These are phyloP conservation scores for Protosalanx chinensis DNA, from an alignment of 2,797 vertebrate species.

Conservation along the genomic window DNA sequence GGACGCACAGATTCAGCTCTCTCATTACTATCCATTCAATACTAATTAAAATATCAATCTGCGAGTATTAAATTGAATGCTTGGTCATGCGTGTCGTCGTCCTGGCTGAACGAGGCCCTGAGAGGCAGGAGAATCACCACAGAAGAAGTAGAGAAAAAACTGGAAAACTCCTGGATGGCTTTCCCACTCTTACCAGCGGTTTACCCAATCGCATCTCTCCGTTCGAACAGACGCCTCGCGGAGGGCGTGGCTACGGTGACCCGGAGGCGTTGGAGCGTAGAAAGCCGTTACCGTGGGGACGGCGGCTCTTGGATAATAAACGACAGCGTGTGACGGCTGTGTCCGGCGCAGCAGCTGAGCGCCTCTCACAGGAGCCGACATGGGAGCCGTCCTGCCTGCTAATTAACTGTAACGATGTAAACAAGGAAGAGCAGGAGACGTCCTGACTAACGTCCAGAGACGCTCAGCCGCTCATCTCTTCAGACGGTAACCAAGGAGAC, in stretches of 20 bases:
- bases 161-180: constrained; percentile 1
- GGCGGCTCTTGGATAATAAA: constrained; percentile 46
- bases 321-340: constrained; percentile 42
- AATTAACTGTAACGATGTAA: constrained; percentile 77
- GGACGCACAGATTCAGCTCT: constrained; percentile 45
- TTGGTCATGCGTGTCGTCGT: constrained; percentile 54
- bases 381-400: constrained; percentile 59
- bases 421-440: constrained; percentile 70
- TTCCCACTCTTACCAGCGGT: constrained; percentile 12
- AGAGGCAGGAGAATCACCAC: constrained; percentile 29
- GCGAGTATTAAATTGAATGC: constrained; percentile 66
- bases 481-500: constrained; percentile 54
- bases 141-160: constrained; percentile 11
- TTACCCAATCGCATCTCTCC: constrained; percentile 31
- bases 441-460: constrained; percentile 52
- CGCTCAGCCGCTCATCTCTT: constrained; percentile 66
- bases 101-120: constrained; percentile 38
- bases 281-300: constrained; percentile 30
- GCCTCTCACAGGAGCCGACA: constrained; percentile 37
- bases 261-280: constrained; percentile 29
- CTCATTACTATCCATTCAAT: constrained; percentile 63
- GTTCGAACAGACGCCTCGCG: constrained; percentile 24
- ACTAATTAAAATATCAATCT: constrained; percentile 74
- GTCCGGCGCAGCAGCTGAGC: constrained; percentile 24
- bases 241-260: constrained; percentile 29